Conservation (phyloP, 2,888 invertebrate species). For the Podabrus alpinus region DNA sequence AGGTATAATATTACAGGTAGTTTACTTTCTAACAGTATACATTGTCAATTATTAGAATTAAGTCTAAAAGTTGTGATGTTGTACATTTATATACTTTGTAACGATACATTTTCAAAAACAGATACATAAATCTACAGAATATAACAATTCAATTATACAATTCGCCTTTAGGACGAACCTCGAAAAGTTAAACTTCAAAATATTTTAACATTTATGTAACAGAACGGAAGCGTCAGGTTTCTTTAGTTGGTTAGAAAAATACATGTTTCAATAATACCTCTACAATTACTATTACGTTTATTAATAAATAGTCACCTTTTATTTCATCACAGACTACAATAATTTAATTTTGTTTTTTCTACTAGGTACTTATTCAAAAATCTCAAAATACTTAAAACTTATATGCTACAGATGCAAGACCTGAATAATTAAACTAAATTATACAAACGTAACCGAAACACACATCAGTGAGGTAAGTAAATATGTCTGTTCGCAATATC, state of each 20-base stretch:
- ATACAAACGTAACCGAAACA: constrained; percentile 22
- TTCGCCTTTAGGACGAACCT: constrained; percentile 43
- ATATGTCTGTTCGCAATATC: constrained; percentile 14
- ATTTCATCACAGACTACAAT: constrained; percentile 57
- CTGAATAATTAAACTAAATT: constrained; percentile 28
- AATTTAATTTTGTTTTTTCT: constrained; percentile 45
- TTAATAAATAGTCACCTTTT: constrained; percentile 57
- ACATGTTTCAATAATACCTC: constrained; percentile 51
- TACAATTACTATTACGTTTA: constrained; percentile 48
- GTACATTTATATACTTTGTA: constrained; percentile 48
- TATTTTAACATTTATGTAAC: constrained; percentile 49
- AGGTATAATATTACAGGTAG: constrained; percentile 45
- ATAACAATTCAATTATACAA: constrained; percentile 49
- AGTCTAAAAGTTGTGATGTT: constrained; percentile 48
- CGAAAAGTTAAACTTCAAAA: constrained; percentile 48
- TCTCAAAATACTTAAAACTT: constrained; percentile 28
- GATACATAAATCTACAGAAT: constrained; percentile 48
- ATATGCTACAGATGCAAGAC: constrained; percentile 23
- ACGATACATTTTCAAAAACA: constrained; percentile 33
- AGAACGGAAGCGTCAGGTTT: constrained; percentile 48
- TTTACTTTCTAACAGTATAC: constrained; percentile 50
- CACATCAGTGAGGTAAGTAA: constrained; percentile 31
- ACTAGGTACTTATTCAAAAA: constrained; percentile 24
- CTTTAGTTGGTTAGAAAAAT: constrained; percentile 50
- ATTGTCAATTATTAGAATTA: constrained; percentile 46